Base-by-base conservation (phyloP, 2,888 invertebrate species). In the Oeneis ivallda region DNA sequence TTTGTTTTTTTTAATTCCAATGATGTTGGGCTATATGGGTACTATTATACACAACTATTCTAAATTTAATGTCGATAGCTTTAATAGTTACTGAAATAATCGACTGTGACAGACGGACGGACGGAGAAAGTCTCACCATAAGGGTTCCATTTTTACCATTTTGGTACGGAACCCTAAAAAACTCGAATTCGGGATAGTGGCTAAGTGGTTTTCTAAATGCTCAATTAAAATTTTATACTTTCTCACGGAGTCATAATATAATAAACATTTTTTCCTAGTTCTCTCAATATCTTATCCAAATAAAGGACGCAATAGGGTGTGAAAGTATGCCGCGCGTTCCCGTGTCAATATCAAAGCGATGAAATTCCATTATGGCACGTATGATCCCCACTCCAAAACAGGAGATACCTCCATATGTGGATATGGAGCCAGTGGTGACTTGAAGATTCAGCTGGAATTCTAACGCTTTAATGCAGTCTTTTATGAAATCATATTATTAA, bases 261-360 rank as follows among this genome's bases (percentile, higher is more conserved):
- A 59, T 13, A 59, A 49, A 59, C 17, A 59, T 37, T 49, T 58
- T 59, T 45, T 58, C 47, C 47, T 49, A 59, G 34, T 37, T 59
- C 59, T 59, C 59, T 49, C 59, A 49, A 59, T 59, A 59, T 49
- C 59, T 59, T 59, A 59, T 49, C 45, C 59, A 59, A 59, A 59
- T 59, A 59, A 61, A 41, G 53, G 41, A 47, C 45, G 70, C 74
- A 73, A 74, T 76, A 74, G 69, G 73, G 75, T 78, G 76, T 76
- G 75, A 76, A 78, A 81, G 78, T 75, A 79, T 72, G 73, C 71
- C 72, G 70, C 70, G 71, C 67, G 43, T 68, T 70, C 65, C 69
- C 72, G 73, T 75, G 75, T 79, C 76, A 77, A 79, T 80, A 81
- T 79, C 75, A 75, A 76, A 72, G 73, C 81, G 74, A 79, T 81